phyloP scores from a whole-genome alignment of 2,888 invertebrate genomes.

The Philonicus albiceps region DNA sequence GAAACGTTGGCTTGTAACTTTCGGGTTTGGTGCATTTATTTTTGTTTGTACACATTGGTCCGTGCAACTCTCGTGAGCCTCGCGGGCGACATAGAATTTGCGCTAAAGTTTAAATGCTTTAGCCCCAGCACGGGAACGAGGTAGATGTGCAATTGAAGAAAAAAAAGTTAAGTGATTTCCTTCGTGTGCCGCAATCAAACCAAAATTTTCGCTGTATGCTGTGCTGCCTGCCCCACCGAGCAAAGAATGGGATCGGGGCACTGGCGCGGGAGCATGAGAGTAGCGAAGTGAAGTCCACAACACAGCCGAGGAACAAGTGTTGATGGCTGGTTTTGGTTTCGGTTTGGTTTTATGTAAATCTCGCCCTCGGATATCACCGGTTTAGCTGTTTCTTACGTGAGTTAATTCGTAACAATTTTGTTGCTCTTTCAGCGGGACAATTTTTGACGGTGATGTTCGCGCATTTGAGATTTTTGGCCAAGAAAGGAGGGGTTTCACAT shows the following conservation, averaged over 20 bases:
- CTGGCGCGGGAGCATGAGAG: background rate
- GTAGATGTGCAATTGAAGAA: background rate
- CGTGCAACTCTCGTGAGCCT: conserved; percentile 11
- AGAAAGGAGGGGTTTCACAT: background rate
- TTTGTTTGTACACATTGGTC: conserved; percentile 39
- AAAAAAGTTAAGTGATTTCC: conserved; percentile 32
- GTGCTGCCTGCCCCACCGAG: background rate
- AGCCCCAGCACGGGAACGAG: background rate
- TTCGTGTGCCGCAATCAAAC: conserved; percentile 28
- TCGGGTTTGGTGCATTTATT: conserved; percentile 36
- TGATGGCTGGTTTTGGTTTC: conserved; percentile 6
- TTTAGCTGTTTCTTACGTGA: conserved; percentile 36
- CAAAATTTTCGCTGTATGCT: conserved; percentile 19
- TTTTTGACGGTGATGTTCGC: background rate
- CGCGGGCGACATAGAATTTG: conserved; percentile 35
- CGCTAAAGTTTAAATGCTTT: conserved; percentile 31
- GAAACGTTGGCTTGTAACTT: conserved; percentile 32
- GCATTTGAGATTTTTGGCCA: background rate
- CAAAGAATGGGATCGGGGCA: background rate
- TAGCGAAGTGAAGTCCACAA: background rate
- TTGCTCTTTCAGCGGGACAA: background rate
- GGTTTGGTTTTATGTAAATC: conserved; percentile 23
- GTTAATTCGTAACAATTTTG: conserved; percentile 33
- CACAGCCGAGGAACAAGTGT: conserved; percentile 5
- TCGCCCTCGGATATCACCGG: background rate